Base-by-base conservation (phyloP, 2,797 vertebrate species). In the Cossypha dichroa region DNA sequence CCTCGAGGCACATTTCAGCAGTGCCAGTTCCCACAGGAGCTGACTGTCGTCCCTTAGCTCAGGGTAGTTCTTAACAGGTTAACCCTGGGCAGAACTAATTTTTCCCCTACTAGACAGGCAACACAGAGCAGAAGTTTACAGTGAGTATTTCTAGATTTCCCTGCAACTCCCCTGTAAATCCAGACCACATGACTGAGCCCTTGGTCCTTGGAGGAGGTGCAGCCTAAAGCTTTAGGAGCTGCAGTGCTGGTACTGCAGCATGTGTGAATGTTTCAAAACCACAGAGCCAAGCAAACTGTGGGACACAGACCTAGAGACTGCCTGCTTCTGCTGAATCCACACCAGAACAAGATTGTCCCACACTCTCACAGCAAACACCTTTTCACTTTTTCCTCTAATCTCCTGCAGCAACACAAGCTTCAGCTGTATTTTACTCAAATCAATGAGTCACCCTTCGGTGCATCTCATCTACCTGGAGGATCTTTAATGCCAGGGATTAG, bases 1-100 rank as follows among this genome's bases (percentile, higher is more conserved):
- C n/a, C 28, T 5, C 0, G 0, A 48, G 46, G 69, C 23, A 62
- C 1, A 0, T 49, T 83, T 48, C 55, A 48, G 60, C 52, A 51
- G 13, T 7, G 15, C 12, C 45, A 54, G 23, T 20, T 64, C 63
- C 41, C 38, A 45, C 18, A 26, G 3, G 15, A 79, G 25, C 29
- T 28, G 21, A 12, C 4, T 56, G 28, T 38, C 29, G 64, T 31
- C 40, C n/a, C n/a, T 21, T 13, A 54, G 46, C 19, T 68, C 74
- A 8, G 11, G 10, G 29, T 4, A 36, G 9, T 22, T 87, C n/a
- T 73, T 29, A 85, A 31, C 49, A 49, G 45, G 29, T 26, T 72
- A 59, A 92, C 17, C 10, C 62, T 10, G 33, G 33, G n/a, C 34
- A 90, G 45, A 51, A 45, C 10, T 22, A 2, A 3, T 43, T 58